phyloP scores from a whole-genome alignment of 2,888 invertebrate species.

The Leucozona laternaria region DNA sequence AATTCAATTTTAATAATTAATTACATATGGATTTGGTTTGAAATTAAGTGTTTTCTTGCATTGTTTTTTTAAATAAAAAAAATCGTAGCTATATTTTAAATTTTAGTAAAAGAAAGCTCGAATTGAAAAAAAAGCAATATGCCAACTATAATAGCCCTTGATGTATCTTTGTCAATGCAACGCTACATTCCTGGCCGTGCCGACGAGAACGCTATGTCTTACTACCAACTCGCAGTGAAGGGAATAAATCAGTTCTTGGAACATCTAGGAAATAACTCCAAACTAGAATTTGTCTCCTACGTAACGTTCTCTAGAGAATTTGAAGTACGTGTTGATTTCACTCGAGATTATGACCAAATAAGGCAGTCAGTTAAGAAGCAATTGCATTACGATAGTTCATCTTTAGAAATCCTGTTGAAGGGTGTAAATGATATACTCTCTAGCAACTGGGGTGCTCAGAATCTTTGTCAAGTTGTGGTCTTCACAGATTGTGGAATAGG shows the following conservation, averaged over 20 bases:
- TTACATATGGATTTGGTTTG: too few species aligned
- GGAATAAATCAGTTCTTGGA: constrained; percentile 82
- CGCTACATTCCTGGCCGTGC: constrained; percentile 81
- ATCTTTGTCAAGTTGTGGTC: constrained; percentile 91
- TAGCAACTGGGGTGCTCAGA: constrained; percentile 95
- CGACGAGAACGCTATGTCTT: constrained; percentile 81
- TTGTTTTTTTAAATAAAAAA: not conserved
- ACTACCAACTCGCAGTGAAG: constrained; percentile 82
- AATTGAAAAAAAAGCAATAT: constrained; percentile 73
- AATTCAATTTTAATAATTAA: too few species aligned
- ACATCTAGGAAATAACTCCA: constrained; percentile 80
- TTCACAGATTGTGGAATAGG: constrained; percentile 91
- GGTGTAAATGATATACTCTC: constrained; percentile 91
- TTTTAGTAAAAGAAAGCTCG: not conserved
- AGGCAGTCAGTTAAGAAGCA: constrained; percentile 90
- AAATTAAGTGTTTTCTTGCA: too few species aligned
- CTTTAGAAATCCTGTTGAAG: constrained; percentile 90
- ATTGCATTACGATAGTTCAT: constrained; percentile 94
- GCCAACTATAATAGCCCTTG: constrained; percentile 83
- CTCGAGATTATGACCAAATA: constrained; percentile 93
- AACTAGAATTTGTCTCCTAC: constrained; percentile 81
- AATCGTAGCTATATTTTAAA: not conserved
- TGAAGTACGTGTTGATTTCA: constrained; percentile 91
- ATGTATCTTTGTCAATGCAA: constrained; percentile 83
- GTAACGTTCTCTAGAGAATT: constrained; percentile 80